Base-by-base conservation (phyloP, 53 echinoderm and acorn worm species). In the Antedon mediterranea region DNA sequence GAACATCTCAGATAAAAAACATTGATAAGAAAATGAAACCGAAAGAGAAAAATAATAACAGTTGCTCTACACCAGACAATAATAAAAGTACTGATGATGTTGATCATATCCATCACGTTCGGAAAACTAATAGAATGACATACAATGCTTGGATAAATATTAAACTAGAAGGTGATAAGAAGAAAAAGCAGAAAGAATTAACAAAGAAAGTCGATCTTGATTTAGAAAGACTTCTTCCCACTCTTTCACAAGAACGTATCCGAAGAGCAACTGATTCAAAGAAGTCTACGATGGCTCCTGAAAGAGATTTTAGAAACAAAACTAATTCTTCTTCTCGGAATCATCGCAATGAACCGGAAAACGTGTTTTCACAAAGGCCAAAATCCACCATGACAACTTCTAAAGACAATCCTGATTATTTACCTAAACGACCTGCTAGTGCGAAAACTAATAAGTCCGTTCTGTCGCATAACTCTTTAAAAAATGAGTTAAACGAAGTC, bases 111-210 rank as follows among this genome's bases (percentile, higher is more conserved):
- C 23, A 57, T 20, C 14, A 57, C 2, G 57, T 57, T 57, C 57
- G 57, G 23, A 57, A 57, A 57, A 57, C 57, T 15, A 57, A 57
- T 80, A 82, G 86, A 18, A 14, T 92, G 82, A 84, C 74, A 0
- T 92, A 92, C 34, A 89, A 92, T 57, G 80, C 89, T 11, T 92
- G 93, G 93, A 27, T 87, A 34, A 79, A 76, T 30, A 85, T 89
- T 34, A 92, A 92, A 76, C 76, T 33, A 31, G 34, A 76, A 33
- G 76, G 34, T 11, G 76, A 76, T 33, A 76, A 76, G 14, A 32
- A 28, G 15, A 43, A 78, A 33, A 80, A 30, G 27, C 80, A 78
- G 34, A 76, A 81, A 57, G 80, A 76, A 74, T 71, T 76, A 27
- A 70, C 79, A 57, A 28, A 74, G 33, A 34, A 76, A 23, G 20